Percentiles rank a stretch among this genome's conserved stretches.
These are phyloP conservation scores for Drosophila saltans DNA, from an alignment of 1,140 invertebrate species.

Conservation along the genomic window DNA sequence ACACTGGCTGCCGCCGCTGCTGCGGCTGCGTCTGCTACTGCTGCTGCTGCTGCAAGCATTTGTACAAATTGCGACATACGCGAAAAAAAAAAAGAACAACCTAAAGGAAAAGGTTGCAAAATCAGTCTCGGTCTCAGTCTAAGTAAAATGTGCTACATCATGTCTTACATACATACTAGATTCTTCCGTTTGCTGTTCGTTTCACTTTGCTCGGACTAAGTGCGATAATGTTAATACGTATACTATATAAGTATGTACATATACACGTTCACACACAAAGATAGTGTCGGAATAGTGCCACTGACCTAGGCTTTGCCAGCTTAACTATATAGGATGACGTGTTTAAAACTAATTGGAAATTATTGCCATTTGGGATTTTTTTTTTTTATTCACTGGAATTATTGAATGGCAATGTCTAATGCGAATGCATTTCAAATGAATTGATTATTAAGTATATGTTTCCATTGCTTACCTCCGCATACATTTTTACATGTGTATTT, in stretches of 20 bases:
- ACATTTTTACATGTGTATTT: no score
- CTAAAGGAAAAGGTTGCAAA: conserved; percentile 33
- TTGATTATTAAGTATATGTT: conserved; percentile 4
- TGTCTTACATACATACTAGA: conserved; percentile 8
- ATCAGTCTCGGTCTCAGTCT: conserved; percentile 17
- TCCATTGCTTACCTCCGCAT: background rate
- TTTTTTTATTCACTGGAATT: conserved; percentile 35
- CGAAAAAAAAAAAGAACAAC: conserved; percentile 41
- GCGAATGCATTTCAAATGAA: conserved; percentile 22
- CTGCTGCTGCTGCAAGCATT: conserved; percentile 26
- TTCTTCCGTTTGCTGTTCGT: conserved; percentile 2
- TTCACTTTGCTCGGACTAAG: background rate
- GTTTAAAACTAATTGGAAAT: conserved; percentile 53
- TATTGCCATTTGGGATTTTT: conserved; percentile 6
- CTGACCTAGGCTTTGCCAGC: conserved; percentile 49
- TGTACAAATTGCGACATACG: conserved; percentile 55
- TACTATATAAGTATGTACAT: background rate
- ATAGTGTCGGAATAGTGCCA: conserved; percentile 39
- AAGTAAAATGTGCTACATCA: conserved; percentile 54
- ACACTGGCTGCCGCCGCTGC: background rate
- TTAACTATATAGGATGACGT: conserved; percentile 34
- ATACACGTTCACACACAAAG: background rate
- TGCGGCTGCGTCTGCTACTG: background rate
- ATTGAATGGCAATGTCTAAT: conserved; percentile 38
- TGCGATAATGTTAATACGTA: conserved; percentile 16